Conservation (phyloP, 2,797 vertebrate genomes). For the Microhierax caerulescens region DNA sequence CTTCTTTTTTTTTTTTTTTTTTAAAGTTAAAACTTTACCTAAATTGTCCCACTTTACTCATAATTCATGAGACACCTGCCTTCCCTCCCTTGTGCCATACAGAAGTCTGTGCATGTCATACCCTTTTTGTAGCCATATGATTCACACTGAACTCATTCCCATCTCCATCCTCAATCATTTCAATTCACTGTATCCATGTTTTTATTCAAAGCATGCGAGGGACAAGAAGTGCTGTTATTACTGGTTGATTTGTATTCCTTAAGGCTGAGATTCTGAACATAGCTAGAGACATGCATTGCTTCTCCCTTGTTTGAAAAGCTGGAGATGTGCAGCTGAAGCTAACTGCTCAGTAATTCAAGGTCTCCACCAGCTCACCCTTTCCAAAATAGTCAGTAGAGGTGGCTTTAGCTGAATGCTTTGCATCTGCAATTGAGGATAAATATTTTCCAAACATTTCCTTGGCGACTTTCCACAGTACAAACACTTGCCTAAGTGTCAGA, state of each 20-base stretch:
- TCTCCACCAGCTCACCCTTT: neutral
- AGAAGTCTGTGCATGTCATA: neutral
- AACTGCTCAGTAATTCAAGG: neutral
- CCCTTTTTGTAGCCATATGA: neutral
- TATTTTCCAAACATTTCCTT: neutral
- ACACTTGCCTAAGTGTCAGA: neutral
- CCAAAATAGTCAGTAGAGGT: neutral
- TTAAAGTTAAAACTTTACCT: slow-evolving; percentile 63
- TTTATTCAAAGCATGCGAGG: neutral
- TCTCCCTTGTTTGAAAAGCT: neutral
- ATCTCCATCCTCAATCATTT: neutral
- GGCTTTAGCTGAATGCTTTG: neutral
- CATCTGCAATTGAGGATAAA: neutral
- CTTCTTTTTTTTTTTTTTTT: slow-evolving; percentile 1
- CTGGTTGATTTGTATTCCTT: neutral
- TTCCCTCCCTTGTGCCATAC: neutral
- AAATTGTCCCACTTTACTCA: slow-evolving; percentile 58
- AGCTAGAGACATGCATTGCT: neutral
- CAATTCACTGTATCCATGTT: neutral
- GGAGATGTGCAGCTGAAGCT: neutral
- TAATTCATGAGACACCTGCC: slow-evolving; percentile 50
- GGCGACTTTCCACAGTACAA: neutral
- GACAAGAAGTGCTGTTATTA: neutral
- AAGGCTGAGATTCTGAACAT: neutral
- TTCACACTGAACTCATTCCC: neutral